Evolutionary conservation across 1,140 invertebrate genomes (phyloP), one percentile per base, ranked within the genome.

Genomic region (Drosophila subobscura): DNA sequence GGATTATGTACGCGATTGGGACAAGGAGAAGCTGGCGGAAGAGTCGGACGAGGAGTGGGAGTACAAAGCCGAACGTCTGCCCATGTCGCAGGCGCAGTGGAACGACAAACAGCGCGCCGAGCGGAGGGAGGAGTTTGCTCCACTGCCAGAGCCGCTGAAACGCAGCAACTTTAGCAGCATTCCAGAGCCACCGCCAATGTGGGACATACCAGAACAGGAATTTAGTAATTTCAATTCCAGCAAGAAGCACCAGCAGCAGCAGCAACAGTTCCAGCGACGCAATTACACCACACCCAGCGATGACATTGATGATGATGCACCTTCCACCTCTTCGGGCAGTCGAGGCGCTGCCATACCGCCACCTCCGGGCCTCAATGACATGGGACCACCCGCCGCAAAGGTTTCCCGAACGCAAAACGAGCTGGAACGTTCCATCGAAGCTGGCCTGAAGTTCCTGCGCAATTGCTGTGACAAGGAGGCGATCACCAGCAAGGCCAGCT

Each of bases 71-170:
- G 92, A 92, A 72, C 92, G 93, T 63, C 53, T 85, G 42, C 89
- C 88, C 7, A 95, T 96, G 93, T 94, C 94, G 0, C 96, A 97
- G 92, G 94, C 96, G 90, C 94, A 97, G 92, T 97, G 96, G 95
- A 93, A 96, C 8, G 93, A 95, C 58, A 94, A 95, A 77, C 94
- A 96, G 88, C 93, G 96, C 54, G 91, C 92, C 64, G 93, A 95
- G 79, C 93, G 96, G 60, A 91, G 92, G 7, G 57, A 92, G 5
- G 95, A 96, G 90, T 97, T 97, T 91, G 95, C 95, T 1, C 95
- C 95, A 4, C 49, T 73, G n/a, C 67, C 83, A 12, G 77, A 92
- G 20, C 33, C 23, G 14, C 59, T 72, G 0, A 84, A 78, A 59
- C 63, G 89, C 37, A 79, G 72, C 64, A 83, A 92, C 37, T 92